Evolutionary conservation across 2,888 invertebrate species (phyloP).

Genomic region (Macaria notata): DNA sequence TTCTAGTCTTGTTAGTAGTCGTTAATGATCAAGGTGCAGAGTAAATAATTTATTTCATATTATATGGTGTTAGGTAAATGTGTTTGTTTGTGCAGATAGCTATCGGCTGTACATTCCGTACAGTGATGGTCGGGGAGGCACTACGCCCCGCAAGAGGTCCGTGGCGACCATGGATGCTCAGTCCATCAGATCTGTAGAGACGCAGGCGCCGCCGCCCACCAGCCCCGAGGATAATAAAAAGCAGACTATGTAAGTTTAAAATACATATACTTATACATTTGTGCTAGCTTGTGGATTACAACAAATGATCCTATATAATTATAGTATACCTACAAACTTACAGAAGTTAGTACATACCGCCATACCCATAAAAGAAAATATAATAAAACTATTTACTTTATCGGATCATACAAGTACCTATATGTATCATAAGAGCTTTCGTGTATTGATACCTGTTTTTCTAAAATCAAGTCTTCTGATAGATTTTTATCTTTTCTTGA

Average conservation of each 20-base stretch:
- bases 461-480: too few relatives aligned
- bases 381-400: too few relatives aligned
- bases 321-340: too few relatives aligned
- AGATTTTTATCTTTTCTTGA: too few relatives aligned
- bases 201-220: slow-evolving; percentile 74
- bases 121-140: slow-evolving; percentile 53
- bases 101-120: slow-evolving; percentile 59
- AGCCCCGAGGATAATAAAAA: slow-evolving; percentile 70
- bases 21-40: slow-evolving; percentile 3
- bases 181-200: slow-evolving; percentile 70
- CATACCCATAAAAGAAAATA: too few relatives aligned
- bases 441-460: too few relatives aligned
- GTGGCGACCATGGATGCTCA: slow-evolving; percentile 72
- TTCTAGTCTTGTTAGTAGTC: background rate
- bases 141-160: slow-evolving; percentile 68
- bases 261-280: background rate
- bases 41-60: background rate
- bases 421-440: too few relatives aligned
- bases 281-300: too few relatives aligned
- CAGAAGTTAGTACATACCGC: too few relatives aligned
- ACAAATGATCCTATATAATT: too few relatives aligned
- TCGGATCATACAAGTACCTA: too few relatives aligned
- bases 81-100: slow-evolving; percentile 46
- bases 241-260: slow-evolving; percentile 64
- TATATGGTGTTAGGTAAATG: slow-evolving; percentile 15